Conservation (phyloP, 2,888 invertebrate genomes). For the Abrostola tripartita region DNA sequence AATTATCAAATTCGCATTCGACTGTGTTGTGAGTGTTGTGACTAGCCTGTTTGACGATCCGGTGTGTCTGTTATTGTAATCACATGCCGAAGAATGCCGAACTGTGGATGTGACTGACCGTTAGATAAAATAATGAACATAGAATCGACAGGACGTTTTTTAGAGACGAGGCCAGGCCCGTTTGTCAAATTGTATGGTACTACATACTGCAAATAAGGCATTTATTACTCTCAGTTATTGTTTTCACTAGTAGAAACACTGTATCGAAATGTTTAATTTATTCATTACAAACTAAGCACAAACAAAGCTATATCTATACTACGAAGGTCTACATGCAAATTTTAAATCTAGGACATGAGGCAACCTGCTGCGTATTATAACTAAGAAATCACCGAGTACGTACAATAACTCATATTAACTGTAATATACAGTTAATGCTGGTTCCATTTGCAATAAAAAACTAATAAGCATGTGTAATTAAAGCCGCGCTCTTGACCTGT, state of each 20-base stretch:
- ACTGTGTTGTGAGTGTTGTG: conserved; percentile 23
- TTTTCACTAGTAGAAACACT: background rate
- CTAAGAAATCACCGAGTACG: conserved; percentile 48
- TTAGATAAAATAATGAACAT: background rate
- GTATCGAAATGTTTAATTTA: background rate
- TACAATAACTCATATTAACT: conserved; percentile 59
- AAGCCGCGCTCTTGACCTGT: conserved; percentile 44
- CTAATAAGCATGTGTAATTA: conserved; percentile 48
- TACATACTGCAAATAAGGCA: no score
- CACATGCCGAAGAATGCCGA: conserved; percentile 5
- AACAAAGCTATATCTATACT: conserved; percentile 22
- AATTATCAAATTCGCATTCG: conserved; percentile 64
- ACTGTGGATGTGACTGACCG: background rate
- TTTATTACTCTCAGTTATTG: no score
- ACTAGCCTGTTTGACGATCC: conserved; percentile 34
- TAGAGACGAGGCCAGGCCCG: no score
- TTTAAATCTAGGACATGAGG: conserved; percentile 58
- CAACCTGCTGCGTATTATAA: conserved; percentile 54
- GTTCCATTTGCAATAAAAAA: conserved; percentile 55
- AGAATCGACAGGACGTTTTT: no score
- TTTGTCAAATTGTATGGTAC: no score
- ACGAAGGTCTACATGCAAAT: conserved; percentile 50
- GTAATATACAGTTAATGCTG: conserved; percentile 64
- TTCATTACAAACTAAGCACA: conserved; percentile 21
- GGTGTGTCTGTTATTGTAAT: conserved; percentile 19